Evolutionary conservation across 1,140 invertebrate species (phyloP), one percentile per base, ranked within the genome.

Genomic region (Sipha flava): DNA sequence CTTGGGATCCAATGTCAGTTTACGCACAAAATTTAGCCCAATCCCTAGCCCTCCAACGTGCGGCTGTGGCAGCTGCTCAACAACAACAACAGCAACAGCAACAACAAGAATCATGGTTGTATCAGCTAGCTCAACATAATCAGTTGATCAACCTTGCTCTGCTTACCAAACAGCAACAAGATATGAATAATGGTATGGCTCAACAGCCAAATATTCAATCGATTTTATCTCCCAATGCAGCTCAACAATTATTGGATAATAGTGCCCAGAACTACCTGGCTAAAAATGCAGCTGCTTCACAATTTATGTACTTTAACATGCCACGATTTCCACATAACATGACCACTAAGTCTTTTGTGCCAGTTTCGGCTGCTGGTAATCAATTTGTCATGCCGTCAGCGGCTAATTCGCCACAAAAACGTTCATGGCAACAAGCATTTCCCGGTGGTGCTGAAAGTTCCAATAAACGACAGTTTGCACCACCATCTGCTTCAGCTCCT

Each of bases 371-470:
- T 18, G 18, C 59, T 26, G 37, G 75, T 5, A 45, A 37, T n/a
- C 80, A 79, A 10, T 79, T 66, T 26, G 47, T 66, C 31, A 66
- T 81, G 54, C 59, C 59, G 1, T n/a, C 47, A 16, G n/a, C 59
- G 0, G 34, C 34, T 7, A 59, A 75, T 54, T 21, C 73, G 2
- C 49, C 73, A 16, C 73, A 77, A 18, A 81, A 81, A 73, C 80
- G 81, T 14, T 81, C 81, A 7, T 81, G 81, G 79, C 79, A 81
- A 47, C 79, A 81, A 45, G 81, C 81, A 5, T 81, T 81, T 45
- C 79, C 81, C 12, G 54, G 49, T 6, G 47, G 64, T 6, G n/a
- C 52, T 14, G 47, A 79, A 14, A 43, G 1, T n/a, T 23, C 77
- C 21, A 81, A 68, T 43, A 81, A 79, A 29, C 49, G 73, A 9